Conservation (phyloP, 2,888 invertebrate genomes). For the Agrochola lychnidis region DNA sequence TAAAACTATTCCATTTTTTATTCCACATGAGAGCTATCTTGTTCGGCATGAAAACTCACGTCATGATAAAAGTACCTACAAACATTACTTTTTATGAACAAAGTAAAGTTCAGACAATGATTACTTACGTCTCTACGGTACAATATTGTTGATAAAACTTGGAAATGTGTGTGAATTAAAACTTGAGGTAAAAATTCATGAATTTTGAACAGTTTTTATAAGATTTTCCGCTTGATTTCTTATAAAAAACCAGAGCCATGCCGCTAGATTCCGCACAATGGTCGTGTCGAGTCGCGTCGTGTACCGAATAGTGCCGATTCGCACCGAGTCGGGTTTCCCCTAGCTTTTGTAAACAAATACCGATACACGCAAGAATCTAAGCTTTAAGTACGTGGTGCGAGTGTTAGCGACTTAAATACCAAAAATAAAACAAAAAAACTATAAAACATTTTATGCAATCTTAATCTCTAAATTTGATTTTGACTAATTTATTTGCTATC, state of each 20-base stretch:
- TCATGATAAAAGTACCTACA: slow-evolving; percentile 9
- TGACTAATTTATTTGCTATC: background rate
- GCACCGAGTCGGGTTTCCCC: slow-evolving; percentile 13
- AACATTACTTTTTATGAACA: slow-evolving; percentile 17
- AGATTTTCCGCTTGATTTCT: slow-evolving; percentile 1
- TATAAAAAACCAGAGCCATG: background rate
- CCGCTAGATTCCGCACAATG: background rate
- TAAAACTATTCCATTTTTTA: background rate
- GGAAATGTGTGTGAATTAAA: background rate
- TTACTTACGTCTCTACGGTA: slow-evolving; percentile 10
- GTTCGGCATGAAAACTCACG: slow-evolving; percentile 9
- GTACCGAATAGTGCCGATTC: slow-evolving; percentile 28
- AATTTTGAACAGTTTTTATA: background rate
- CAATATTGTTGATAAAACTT: slow-evolving; percentile 1
- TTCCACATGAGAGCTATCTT: slow-evolving; percentile 3
- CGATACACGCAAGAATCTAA: slow-evolving; percentile 40
- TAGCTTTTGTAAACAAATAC: slow-evolving; percentile 60
- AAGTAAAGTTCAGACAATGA: slow-evolving; percentile 24
- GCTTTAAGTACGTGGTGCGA: slow-evolving; percentile 25
- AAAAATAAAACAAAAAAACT: background rate
- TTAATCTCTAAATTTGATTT: background rate
- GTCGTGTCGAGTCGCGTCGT: background rate
- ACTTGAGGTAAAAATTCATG: background rate
- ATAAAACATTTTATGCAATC: background rate
- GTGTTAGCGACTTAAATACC: slow-evolving; percentile 24